These are phyloP conservation scores for Lasioglossum pauxillum DNA, from an alignment of 2,888 invertebrate species.

Conservation along the genomic window DNA sequence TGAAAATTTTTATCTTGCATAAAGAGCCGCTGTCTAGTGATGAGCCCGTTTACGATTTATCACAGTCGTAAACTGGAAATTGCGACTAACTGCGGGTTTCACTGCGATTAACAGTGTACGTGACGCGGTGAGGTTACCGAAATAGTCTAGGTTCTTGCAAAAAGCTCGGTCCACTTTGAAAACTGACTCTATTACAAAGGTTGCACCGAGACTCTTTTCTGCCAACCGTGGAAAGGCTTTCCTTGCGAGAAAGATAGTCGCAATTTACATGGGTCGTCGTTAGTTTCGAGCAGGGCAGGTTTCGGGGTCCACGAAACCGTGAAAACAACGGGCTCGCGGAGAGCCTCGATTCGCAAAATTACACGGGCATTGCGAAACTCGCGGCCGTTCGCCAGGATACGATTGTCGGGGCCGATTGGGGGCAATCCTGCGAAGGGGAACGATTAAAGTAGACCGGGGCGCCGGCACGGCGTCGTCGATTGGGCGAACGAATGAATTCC, in stretches of 20 bases:
- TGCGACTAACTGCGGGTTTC: not conserved
- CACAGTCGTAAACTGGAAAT: no score
- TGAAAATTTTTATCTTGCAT: no score
- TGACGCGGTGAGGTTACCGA: not conserved
- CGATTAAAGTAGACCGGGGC: slow-evolving; percentile 7
- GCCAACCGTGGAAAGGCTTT: not conserved
- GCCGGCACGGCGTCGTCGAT: not conserved
- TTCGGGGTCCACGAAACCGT: not conserved
- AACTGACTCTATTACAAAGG: not conserved
- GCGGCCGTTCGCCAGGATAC: not conserved
- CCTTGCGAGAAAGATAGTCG: not conserved
- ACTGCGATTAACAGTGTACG: not conserved
- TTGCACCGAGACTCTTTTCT: not conserved
- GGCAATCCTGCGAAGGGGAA: not conserved
- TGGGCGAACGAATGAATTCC: not conserved
- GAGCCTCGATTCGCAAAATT: slow-evolving; percentile 9
- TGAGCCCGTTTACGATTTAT: no score
- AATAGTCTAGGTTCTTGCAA: not conserved
- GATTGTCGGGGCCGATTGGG: not conserved
- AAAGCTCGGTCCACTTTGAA: not conserved
- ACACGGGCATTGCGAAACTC: not conserved
- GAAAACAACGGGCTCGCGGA: not conserved
- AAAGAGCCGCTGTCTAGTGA: no score
- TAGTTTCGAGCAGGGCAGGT: not conserved
- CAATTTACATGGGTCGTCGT: not conserved